phyloP scores from a whole-genome alignment of 2,113 vertebrate genomes.

The Smithornis capensis region DNA sequence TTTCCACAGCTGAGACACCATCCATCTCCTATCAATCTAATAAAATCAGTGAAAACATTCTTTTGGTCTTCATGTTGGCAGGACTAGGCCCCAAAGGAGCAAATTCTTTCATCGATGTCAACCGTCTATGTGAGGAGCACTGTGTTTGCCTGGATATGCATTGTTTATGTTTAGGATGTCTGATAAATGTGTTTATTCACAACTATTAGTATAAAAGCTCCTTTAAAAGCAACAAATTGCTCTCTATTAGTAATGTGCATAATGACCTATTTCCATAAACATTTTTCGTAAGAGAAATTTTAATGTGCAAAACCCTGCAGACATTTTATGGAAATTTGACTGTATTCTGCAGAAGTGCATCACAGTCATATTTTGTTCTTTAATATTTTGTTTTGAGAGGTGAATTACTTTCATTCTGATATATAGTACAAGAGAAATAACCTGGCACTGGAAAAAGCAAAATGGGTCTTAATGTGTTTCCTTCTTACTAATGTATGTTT shows the following conservation, averaged over 20 bases:
- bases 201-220: slow-evolving; percentile 68
- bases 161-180: slow-evolving; percentile 63
- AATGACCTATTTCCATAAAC: slow-evolving; percentile 76
- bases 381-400: slow-evolving; percentile 68
- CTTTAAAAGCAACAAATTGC: slow-evolving; percentile 73
- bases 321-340: slow-evolving; percentile 73
- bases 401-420: slow-evolving; percentile 62
- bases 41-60: background rate
- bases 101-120: background rate
- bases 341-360: slow-evolving; percentile 48
- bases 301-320: slow-evolving; percentile 73
- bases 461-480: slow-evolving; percentile 45
- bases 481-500: slow-evolving; percentile 38
- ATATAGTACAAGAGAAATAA: slow-evolving; percentile 42
- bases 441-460: slow-evolving; percentile 32
- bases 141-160: background rate
- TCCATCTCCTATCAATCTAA: background rate
- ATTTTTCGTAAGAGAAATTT: slow-evolving; percentile 69
- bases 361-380: slow-evolving; percentile 53
- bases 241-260: slow-evolving; percentile 66
- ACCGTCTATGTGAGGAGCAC: background rate
- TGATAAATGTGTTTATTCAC: slow-evolving; percentile 68
- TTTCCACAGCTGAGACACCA: background rate
- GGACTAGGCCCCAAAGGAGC: background rate
- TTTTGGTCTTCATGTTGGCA: background rate